Evolutionary conservation across 2,113 vertebrate genomes (phyloP).

Genomic region (Neotoma lepida): DNA sequence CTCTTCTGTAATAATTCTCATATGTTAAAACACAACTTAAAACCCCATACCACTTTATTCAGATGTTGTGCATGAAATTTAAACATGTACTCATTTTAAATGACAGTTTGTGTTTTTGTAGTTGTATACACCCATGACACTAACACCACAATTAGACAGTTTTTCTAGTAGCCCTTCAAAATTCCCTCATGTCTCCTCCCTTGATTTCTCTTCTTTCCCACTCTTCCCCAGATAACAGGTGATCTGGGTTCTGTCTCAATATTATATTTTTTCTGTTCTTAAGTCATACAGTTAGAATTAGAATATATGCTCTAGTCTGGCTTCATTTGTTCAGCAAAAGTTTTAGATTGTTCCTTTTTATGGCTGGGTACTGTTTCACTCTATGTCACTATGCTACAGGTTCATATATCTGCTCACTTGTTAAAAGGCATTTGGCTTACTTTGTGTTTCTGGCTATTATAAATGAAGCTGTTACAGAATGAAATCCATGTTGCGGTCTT

Average conservation of each 20-base stretch:
- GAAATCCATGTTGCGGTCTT: not conserved
- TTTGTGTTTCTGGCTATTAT: not conserved
- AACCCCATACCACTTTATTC: not conserved
- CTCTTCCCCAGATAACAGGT: not conserved
- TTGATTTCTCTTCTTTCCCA: not conserved
- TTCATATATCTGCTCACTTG: not conserved
- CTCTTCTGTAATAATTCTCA: not conserved
- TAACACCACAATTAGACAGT: not conserved
- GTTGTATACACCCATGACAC: not conserved
- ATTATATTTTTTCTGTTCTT: no score
- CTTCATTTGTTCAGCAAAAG: not conserved
- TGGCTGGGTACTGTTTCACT: not conserved
- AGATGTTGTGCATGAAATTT: not conserved
- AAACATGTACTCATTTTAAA: not conserved
- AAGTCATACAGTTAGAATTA: not conserved
- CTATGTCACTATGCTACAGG: not conserved
- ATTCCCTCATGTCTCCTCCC: not conserved
- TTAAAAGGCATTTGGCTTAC: not conserved
- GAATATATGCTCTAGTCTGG: not conserved
- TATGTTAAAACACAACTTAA: not conserved
- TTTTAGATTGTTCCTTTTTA: not conserved
- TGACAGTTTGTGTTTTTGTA: slow-evolving; percentile 35
- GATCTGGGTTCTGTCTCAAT: not conserved
- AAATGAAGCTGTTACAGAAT: not conserved
- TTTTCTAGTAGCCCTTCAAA: not conserved